Evolutionary conservation across 2,113 vertebrate genomes (phyloP).

Genomic region (Ibidorhyncha struthersii): DNA sequence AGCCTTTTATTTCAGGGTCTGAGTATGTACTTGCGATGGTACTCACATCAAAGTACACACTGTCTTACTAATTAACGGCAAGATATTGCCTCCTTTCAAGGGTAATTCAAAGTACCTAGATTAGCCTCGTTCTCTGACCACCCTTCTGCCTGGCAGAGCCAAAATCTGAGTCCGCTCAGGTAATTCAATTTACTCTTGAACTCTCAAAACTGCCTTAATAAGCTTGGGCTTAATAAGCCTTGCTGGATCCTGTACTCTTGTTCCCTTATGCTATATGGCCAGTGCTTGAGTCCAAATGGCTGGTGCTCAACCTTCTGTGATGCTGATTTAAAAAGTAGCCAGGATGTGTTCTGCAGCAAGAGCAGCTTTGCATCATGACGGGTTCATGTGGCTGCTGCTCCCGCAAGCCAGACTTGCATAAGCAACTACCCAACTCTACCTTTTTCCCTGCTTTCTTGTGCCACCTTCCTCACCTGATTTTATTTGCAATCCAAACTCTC

Average conservation of each 20-base stretch:
- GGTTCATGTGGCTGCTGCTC: neutral
- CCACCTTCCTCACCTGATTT: neutral
- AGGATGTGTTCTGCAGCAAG: neutral
- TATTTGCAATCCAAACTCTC: neutral
- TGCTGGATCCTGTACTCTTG: neutral
- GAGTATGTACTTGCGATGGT: neutral
- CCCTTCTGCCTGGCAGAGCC: neutral
- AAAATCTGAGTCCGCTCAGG: neutral
- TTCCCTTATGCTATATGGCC: rapidly evolving
- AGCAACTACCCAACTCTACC: neutral
- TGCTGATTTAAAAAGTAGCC: neutral
- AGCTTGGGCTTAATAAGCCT: neutral
- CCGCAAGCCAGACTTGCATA: neutral
- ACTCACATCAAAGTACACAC: neutral
- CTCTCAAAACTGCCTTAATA: neutral
- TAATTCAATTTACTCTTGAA: neutral
- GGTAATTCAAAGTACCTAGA: neutral
- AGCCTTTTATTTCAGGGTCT: neutral
- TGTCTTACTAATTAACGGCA: neutral
- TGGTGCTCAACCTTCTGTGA: neutral
- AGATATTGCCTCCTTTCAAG: neutral
- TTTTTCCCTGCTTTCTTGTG: neutral
- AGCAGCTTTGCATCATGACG: neutral
- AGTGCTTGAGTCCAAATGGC: neutral
- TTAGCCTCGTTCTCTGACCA: neutral